phyloP scores from a whole-genome alignment of 2,888 invertebrate genomes.

The Campaea margaritaria region DNA sequence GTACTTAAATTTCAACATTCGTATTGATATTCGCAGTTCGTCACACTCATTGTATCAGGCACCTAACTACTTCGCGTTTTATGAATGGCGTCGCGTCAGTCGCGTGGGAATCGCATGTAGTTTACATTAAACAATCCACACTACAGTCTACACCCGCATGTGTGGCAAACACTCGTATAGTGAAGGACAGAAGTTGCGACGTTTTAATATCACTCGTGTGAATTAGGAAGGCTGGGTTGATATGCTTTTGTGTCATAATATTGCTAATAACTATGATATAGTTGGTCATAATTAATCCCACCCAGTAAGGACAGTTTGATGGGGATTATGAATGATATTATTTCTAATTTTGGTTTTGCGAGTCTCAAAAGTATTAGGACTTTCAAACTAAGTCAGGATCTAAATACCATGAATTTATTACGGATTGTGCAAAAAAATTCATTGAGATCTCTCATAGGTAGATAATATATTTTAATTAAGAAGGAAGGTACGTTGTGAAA shows the following conservation, averaged over 20 bases:
- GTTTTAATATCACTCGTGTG: not conserved
- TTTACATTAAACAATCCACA: slow-evolving; percentile 41
- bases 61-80: slow-evolving; percentile 38
- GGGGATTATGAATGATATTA: too few species aligned
- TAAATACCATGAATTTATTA: too few species aligned
- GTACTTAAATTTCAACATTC: slow-evolving; percentile 18
- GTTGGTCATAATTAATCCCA: too few species aligned
- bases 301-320: too few species aligned
- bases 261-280: too few species aligned
- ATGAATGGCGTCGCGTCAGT: slow-evolving; percentile 43
- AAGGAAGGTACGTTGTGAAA: too few species aligned
- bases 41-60: slow-evolving; percentile 44
- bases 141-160: slow-evolving; percentile 51
- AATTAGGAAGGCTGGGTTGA: not conserved
- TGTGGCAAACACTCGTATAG: slow-evolving; percentile 46
- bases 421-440: too few species aligned
- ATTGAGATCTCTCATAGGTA: too few species aligned
- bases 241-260: not conserved
- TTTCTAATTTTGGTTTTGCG: too few species aligned
- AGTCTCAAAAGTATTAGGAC: too few species aligned
- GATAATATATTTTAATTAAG: too few species aligned
- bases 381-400: too few species aligned
- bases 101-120: slow-evolving; percentile 63
- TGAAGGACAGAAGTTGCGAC: slow-evolving; percentile 2
- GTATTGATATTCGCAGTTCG: slow-evolving; percentile 39